phyloP scores from a whole-genome alignment of 2,797 vertebrate species.

The Chelon auratus region DNA sequence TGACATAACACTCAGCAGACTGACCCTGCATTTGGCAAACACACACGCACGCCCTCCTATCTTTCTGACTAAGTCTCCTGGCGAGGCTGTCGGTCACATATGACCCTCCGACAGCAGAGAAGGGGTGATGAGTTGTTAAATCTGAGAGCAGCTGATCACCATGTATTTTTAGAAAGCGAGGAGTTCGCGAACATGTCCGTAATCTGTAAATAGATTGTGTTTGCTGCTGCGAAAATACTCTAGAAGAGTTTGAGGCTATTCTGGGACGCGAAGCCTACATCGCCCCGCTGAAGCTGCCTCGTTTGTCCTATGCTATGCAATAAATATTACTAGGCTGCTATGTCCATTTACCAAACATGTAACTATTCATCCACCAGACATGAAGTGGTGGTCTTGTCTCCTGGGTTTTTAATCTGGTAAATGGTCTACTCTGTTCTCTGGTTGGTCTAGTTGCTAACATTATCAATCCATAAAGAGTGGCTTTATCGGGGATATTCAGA shows the following conservation, averaged over 20 bases:
- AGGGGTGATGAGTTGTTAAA: conserved; percentile 82
- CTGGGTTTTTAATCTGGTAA: not conserved
- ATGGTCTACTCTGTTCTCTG: not conserved
- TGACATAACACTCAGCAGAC: conserved; percentile 24
- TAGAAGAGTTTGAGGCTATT: conserved; percentile 63
- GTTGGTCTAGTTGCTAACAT: not conserved
- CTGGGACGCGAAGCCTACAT: conserved; percentile 49
- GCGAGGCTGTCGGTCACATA: conserved; percentile 51
- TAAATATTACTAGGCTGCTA: conserved; percentile 9
- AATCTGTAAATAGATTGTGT: conserved; percentile 74
- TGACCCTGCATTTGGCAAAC: conserved; percentile 39
- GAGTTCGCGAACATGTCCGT: conserved; percentile 68
- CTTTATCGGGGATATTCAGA: not conserved
- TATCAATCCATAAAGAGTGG: not conserved
- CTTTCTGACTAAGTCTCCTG: conserved; percentile 58
- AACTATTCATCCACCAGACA: not conserved
- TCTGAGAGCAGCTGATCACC: conserved; percentile 82
- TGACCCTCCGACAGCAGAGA: conserved; percentile 68
- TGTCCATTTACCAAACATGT: conserved; percentile 4
- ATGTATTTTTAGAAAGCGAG: conserved; percentile 80
- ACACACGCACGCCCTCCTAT: conserved; percentile 22
- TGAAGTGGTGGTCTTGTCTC: not conserved
- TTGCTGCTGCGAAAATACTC: conserved; percentile 65
- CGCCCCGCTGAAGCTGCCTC: conserved; percentile 55
- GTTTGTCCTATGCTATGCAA: conserved; percentile 48